phyloP scores from a whole-genome alignment of 2,888 invertebrate species.

The Horisme vitalbata region DNA sequence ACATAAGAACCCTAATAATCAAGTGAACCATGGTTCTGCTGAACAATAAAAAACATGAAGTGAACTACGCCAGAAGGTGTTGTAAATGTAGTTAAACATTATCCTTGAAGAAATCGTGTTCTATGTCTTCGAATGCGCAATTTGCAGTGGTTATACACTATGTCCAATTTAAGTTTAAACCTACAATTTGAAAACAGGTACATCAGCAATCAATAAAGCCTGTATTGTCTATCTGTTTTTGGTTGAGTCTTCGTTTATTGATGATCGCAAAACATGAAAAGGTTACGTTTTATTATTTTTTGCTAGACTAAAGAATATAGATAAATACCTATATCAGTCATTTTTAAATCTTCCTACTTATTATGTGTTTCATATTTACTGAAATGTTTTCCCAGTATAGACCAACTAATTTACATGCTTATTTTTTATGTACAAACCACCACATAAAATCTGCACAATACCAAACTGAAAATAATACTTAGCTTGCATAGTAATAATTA shows the following conservation, averaged over 20 bases:
- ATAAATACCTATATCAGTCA: too few relatives aligned
- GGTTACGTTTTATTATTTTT: too few relatives aligned
- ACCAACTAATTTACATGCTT: too few relatives aligned
- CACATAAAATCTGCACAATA: too few relatives aligned
- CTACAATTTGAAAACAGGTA: slow-evolving; percentile 38
- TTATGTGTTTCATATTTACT: too few relatives aligned
- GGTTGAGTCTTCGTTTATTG: not conserved
- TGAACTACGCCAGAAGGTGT: slow-evolving; percentile 15
- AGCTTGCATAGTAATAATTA: slow-evolving; percentile 27
- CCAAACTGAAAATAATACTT: too few relatives aligned
- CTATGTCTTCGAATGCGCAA: slow-evolving; percentile 59
- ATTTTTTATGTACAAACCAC: too few relatives aligned
- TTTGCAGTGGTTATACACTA: slow-evolving; percentile 55
- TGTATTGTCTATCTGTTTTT: too few relatives aligned
- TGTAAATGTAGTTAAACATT: slow-evolving; percentile 42
- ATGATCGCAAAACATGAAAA: slow-evolving; percentile 15
- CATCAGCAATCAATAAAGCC: slow-evolving; percentile 25
- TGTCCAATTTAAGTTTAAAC: slow-evolving; percentile 51
- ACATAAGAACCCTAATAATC: too few relatives aligned
- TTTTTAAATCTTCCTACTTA: too few relatives aligned
- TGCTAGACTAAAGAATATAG: too few relatives aligned
- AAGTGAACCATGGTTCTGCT: not conserved
- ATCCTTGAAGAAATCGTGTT: slow-evolving; percentile 70
- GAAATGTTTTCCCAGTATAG: too few relatives aligned
- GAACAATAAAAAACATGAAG: slow-evolving; percentile 9